phyloP scores from a whole-genome alignment of 1,140 invertebrate genomes.

The Drosophila funebris region DNA sequence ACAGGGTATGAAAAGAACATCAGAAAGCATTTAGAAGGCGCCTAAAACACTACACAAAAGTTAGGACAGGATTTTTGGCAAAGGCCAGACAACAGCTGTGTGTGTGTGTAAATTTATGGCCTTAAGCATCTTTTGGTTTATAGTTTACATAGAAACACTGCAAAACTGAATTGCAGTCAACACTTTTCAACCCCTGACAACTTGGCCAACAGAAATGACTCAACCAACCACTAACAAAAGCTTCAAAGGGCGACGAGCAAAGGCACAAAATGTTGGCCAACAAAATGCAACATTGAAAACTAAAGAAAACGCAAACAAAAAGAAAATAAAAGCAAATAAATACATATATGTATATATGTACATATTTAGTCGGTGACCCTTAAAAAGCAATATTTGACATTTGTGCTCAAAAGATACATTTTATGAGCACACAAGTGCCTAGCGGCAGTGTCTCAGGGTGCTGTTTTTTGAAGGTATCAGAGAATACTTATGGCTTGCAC shows the following conservation, averaged over 20 bases:
- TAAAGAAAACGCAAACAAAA: conserved; percentile 33
- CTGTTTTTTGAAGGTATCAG: not conserved
- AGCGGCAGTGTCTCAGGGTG: not conserved
- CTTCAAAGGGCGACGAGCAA: conserved; percentile 44
- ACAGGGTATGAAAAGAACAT: conserved; percentile 22
- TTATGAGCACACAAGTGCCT: conserved; percentile 16
- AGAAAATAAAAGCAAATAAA: conserved; percentile 15
- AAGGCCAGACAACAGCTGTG: conserved; percentile 13
- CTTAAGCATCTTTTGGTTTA: conserved; percentile 14
- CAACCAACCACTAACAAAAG: conserved; percentile 33
- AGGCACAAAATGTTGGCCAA: conserved; percentile 30
- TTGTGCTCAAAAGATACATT: conserved; percentile 80
- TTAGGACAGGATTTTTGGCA: conserved; percentile 24
- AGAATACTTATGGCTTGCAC: conserved; percentile 8
- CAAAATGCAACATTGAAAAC: conserved; percentile 61
- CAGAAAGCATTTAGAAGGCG: conserved; percentile 35
- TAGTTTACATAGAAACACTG: conserved; percentile 9
- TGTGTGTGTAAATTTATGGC: conserved; percentile 19
- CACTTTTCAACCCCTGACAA: conserved; percentile 35
- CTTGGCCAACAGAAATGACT: conserved; percentile 49
- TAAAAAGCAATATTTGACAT: conserved; percentile 81
- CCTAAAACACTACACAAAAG: conserved; percentile 17
- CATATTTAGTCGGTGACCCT: conserved; percentile 72
- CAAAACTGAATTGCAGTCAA: conserved; percentile 50
- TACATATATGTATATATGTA: too few species aligned